Conservation (phyloP, 2,888 invertebrate species). For the Cinara cedri region DNA sequence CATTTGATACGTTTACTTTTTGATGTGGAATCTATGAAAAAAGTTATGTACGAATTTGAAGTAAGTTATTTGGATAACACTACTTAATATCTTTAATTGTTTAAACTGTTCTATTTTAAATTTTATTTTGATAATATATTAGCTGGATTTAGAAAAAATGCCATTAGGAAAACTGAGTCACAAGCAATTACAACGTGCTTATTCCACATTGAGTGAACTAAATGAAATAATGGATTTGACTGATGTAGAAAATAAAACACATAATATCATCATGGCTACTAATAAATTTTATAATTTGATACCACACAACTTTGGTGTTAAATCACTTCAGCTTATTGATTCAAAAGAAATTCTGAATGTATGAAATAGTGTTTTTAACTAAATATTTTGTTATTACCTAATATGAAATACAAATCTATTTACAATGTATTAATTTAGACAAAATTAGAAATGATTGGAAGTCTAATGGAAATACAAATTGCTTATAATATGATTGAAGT, state of each 20-base stretch:
- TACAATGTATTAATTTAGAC: slow-evolving; percentile 63
- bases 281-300: slow-evolving; percentile 95
- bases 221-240: slow-evolving; percentile 66
- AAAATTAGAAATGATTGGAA: slow-evolving; percentile 87
- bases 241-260: slow-evolving; percentile 63
- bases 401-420: not conserved
- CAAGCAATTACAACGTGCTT: slow-evolving; percentile 87
- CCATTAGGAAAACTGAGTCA: slow-evolving; percentile 94
- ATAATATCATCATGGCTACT: slow-evolving; percentile 79
- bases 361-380: slow-evolving; percentile 42
- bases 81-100: not conserved
- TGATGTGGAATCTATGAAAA: slow-evolving; percentile 89
- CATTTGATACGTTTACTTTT: slow-evolving; percentile 85
- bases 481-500: slow-evolving; percentile 85
- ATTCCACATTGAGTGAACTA: slow-evolving; percentile 76
- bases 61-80: slow-evolving; percentile 63
- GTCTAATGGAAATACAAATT: slow-evolving; percentile 90
- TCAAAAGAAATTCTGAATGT: slow-evolving; percentile 75
- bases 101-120: not conserved
- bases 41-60: slow-evolving; percentile 91
- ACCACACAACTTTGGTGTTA: slow-evolving; percentile 91
- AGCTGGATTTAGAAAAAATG: slow-evolving; percentile 95
- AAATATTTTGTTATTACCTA: not conserved
- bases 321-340: slow-evolving; percentile 81
- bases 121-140: slow-evolving; percentile 57